phyloP scores from a whole-genome alignment of 2,888 invertebrate species.

The Xanthia togata region DNA sequence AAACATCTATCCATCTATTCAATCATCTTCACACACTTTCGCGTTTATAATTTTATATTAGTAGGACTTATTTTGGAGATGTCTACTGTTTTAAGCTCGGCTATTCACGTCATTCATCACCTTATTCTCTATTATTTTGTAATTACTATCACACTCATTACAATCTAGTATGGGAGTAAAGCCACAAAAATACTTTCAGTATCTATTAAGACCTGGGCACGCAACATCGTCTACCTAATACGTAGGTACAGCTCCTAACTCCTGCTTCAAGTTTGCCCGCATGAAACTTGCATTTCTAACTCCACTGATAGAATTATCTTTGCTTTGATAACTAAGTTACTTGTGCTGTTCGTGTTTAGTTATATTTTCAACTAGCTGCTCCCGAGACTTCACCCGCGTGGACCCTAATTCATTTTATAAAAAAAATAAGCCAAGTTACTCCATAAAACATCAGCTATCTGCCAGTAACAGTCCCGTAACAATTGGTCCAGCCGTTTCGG shows the following conservation, averaged over 20 bases:
- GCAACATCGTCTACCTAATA: background rate
- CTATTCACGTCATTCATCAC: background rate
- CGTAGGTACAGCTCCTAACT: conserved; percentile 12
- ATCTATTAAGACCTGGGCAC: conserved; percentile 5
- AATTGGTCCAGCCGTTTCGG: too few species aligned
- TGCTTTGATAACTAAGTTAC: conserved; percentile 52
- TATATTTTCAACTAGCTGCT: background rate
- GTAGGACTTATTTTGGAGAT: background rate
- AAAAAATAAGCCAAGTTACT: too few species aligned
- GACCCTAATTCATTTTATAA: too few species aligned
- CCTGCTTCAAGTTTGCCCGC: conserved; percentile 51
- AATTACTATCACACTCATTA: background rate
- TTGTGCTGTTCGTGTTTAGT: conserved; percentile 17
- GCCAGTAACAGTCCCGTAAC: too few species aligned
- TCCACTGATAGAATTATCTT: conserved; percentile 55
- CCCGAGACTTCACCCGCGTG: too few species aligned
- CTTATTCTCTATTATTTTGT: background rate
- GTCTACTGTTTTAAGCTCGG: too few species aligned
- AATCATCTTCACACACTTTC: too few species aligned
- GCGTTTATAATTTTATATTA: too few species aligned
- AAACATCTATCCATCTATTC: too few species aligned
- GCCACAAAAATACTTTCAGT: background rate
- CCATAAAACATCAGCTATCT: too few species aligned
- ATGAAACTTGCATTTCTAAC: conserved; percentile 62
- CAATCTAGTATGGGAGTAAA: background rate